phyloP scores from a whole-genome alignment of 2,888 invertebrate species.

The Dryadula phaetusa region DNA sequence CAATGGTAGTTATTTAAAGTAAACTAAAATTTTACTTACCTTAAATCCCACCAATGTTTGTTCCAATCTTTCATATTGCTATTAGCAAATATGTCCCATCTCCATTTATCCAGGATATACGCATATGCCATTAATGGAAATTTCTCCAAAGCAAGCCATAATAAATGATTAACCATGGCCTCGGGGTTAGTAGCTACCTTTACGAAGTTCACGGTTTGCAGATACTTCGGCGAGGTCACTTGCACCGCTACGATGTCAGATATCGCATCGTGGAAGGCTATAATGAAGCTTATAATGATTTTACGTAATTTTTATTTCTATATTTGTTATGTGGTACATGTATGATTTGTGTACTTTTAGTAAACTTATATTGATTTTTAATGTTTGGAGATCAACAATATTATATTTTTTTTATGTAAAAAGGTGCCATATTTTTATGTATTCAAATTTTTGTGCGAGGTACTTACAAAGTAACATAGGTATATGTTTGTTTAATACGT shows the following conservation, averaged over 20 bases:
- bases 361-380: too few species aligned
- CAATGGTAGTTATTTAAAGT: background rate
- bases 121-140: conserved; percentile 77
- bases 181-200: conserved; percentile 65
- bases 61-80: conserved; percentile 70
- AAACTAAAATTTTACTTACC: conserved; percentile 54
- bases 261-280: conserved; percentile 87
- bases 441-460: too few species aligned
- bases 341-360: too few species aligned
- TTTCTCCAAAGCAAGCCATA: conserved; percentile 75
- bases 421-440: too few species aligned
- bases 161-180: conserved; percentile 69
- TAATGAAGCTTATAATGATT: conserved; percentile 24
- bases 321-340: too few species aligned
- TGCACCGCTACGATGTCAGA: conserved; percentile 86
- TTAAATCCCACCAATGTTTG: conserved; percentile 76
- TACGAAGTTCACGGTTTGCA: conserved; percentile 72
- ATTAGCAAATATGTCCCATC: conserved; percentile 75
- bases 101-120: conserved; percentile 74
- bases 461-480: too few species aligned
- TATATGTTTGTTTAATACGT: too few species aligned
- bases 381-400: too few species aligned
- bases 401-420: too few species aligned
- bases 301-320: background rate
- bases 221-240: conserved; percentile 79